Evolutionary conservation across 2,888 invertebrate species (phyloP), one percentile per base, ranked within the genome.

Genomic region (Ernsta delagoae): DNA sequence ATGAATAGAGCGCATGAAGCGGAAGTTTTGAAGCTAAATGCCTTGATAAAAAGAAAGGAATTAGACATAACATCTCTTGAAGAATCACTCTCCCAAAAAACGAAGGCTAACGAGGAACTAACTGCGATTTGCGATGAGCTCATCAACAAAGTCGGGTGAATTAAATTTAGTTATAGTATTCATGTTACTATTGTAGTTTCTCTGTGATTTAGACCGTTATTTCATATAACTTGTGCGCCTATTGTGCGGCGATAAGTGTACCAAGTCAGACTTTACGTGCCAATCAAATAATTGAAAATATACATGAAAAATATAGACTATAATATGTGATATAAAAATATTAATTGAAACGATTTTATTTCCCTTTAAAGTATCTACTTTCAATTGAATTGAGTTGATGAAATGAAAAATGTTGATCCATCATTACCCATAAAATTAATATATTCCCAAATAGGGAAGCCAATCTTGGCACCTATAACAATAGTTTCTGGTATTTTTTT

Each of bases 121-220:
- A 96, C 98, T 62, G 96, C 97, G 78, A 97, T 99, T 81, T 97
- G 98, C 93, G 98, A 98, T 94, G 98, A 98, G 91, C 95, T 99
- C 71, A 98, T 99, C 81, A 94, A 94, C 77, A 94, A 92, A 87
- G 93, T 94, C 70, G 89, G 89, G 65, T 92, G 85, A 92, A 78
- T 73, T 78, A 78, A 79, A 79, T 79, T 77, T 74, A 75, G 72
- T 39, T 65, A 48, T 80, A 64, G 50, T 57, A 8, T 61, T 62
- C 65, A 48, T 59, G 45, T 48, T 12, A 57, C 41, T 64, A 12
- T 24, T 54, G 16, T 68, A 68, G 34, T 62, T 59, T 53, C 45
- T 62, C 54, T 71, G 67, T 82, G 74, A 77, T 77, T 71, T 76
- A 83, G 79, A 79, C 81, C 80, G 76, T 79, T 67, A 65, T 80